A percentile compares a stretch with the other conserved stretches of the same genome.
phyloP scores from a whole-genome alignment of 2,888 invertebrate species.

The Sympetrum striolatum region DNA sequence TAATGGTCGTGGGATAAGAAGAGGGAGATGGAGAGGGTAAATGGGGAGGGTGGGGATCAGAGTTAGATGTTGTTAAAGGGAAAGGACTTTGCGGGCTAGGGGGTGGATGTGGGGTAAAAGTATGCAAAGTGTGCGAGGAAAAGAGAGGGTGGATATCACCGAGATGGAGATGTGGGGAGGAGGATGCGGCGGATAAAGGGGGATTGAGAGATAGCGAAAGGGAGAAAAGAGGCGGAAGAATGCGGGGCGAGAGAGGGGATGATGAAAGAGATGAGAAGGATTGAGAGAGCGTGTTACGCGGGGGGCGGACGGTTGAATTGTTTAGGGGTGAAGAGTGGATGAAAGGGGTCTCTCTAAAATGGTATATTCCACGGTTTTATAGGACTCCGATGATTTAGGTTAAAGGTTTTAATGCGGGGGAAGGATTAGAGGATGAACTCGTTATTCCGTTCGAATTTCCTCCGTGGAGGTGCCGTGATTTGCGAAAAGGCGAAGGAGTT shows the following conservation, averaged over 20 bases:
- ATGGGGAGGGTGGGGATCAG: neutral
- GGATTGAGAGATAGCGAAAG: neutral
- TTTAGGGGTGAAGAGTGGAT: neutral
- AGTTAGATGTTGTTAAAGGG: neutral
- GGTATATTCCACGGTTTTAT: neutral
- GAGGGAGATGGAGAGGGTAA: neutral
- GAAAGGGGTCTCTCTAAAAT: neutral
- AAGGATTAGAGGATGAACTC: neutral
- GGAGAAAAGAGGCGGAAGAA: neutral
- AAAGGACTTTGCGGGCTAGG: neutral
- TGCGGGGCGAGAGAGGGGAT: neutral
- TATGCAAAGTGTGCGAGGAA: neutral
- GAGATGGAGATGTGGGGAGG: neutral
- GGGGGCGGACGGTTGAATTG: neutral
- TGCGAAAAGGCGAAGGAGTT: neutral
- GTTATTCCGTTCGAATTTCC: too few relatives aligned
- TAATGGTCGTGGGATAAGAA: neutral
- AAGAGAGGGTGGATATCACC: neutral
- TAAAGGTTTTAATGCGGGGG: neutral
- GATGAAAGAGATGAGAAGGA: neutral
- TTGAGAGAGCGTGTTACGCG: neutral
- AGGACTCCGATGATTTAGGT: neutral
- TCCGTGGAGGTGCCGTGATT: neutral
- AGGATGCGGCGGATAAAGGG: neutral
- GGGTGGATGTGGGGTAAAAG: neutral